Percentiles rank a stretch among this genome's conserved stretches.
These are phyloP conservation scores for Carterocephalus palaemon DNA, from an alignment of 2,888 invertebrate species.

Conservation along the genomic window DNA sequence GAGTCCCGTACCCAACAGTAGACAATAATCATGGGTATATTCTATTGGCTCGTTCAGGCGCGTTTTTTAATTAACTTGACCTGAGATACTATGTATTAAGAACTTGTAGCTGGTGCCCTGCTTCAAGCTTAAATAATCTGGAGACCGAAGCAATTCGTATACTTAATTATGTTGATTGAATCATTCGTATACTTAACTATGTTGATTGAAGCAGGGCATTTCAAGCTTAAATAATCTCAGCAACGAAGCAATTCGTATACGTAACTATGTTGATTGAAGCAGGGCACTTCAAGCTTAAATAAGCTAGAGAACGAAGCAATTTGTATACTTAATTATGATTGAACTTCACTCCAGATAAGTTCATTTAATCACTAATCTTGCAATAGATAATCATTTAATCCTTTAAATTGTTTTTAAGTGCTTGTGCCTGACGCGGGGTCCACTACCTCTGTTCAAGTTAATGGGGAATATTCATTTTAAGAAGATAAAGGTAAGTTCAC, in stretches of 20 bases:
- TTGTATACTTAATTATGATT: too few relatives aligned
- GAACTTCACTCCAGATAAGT: not conserved
- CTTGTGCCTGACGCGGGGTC: slow-evolving; percentile 50
- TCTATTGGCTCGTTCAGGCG: too few relatives aligned
- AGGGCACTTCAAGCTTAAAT: not conserved
- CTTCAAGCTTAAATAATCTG: too few relatives aligned
- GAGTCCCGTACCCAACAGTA: too few relatives aligned
- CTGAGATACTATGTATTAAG: too few relatives aligned
- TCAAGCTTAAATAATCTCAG: too few relatives aligned
- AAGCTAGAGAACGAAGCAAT: not conserved
- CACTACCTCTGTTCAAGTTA: slow-evolving; percentile 48
- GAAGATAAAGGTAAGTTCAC: slow-evolving; percentile 45
- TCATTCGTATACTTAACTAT: not conserved
- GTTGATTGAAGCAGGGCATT: not conserved
- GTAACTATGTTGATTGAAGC: not conserved
- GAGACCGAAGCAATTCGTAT: too few relatives aligned
- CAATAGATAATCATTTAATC: not conserved
- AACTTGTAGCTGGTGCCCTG: too few relatives aligned
- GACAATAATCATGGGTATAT: too few relatives aligned
- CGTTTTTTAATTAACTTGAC: too few relatives aligned
- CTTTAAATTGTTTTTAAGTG: slow-evolving; percentile 43
- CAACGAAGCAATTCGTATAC: not conserved
- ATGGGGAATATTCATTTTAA: slow-evolving; percentile 57
- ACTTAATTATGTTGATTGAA: too few relatives aligned
- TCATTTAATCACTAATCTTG: not conserved